Base-by-base conservation (phyloP, 2,797 vertebrate genomes). In the Protosalanx chinensis region DNA sequence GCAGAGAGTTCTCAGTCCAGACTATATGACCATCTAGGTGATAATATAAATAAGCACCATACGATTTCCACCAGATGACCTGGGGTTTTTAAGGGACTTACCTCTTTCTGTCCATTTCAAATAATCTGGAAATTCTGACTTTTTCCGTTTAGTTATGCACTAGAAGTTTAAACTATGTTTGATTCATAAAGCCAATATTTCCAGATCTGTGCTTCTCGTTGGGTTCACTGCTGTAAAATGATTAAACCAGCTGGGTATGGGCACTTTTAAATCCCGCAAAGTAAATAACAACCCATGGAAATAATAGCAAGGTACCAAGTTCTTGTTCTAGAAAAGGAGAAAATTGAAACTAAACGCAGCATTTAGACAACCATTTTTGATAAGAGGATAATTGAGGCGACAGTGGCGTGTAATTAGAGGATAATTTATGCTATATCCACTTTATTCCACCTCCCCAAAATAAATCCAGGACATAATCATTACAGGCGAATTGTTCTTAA, bases 361-460 rank as follows among this genome's bases (percentile, higher is more conserved):
- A 94, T 95, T 98, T 96, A 99, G 95, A 96, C 95, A 95, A 96
- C 94, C 95, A 95, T 98, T 98, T 92, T 96, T 98, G 96, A 98
- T 98, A 98, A 99, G 97, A 98, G 97, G 96, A 98, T 98, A 99
- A 98, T 98, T 98, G 96, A 96, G 95, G 96, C 96, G 95, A 98
- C 96, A 96, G 95, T 96, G 95, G 95, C 95, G 94, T 98, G 96
- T 98, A 99, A 99, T 99, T 99, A 98, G 94, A 94, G 95, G 95
- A 98, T 99, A 98, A 99, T 98, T 98, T 98, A 99, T 99, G 96
- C 97, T 98, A 98, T 98, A 98, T 97, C 95, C 96, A 97, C 95
- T 96, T 98, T 99, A 98, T 98, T 97, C 95, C 94, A 95, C 93
- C 95, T 95, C 94, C 95, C 95, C 95, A 97, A 98, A 98, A 98